phyloP scores from a whole-genome alignment of 1,140 invertebrate species.

The Anthonomus grandis region DNA sequence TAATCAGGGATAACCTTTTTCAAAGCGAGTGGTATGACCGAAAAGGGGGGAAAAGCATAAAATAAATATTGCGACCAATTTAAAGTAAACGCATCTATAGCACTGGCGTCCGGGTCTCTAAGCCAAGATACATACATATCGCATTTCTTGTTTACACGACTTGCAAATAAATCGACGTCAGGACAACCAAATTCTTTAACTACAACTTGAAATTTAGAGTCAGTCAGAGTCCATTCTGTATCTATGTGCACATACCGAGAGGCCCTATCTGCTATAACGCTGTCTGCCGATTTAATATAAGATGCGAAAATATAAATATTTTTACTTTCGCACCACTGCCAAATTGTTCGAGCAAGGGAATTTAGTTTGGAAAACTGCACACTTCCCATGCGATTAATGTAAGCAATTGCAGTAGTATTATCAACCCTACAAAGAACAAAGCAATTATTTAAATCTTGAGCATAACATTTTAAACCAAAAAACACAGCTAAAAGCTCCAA shows the following conservation, averaged over 20 bases:
- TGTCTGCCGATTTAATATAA: neutral
- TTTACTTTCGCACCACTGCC: conserved; percentile 31
- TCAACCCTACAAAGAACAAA: conserved; percentile 27
- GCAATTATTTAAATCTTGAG: conserved; percentile 10
- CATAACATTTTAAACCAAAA: conserved; percentile 36
- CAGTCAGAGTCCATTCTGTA: neutral
- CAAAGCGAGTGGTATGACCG: neutral
- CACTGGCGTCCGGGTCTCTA: too few species aligned
- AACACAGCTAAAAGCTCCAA: conserved; percentile 36
- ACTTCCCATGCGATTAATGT: conserved; percentile 36
- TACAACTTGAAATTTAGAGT: neutral
- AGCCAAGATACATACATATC: neutral
- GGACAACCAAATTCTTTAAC: too few species aligned
- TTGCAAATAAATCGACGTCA: neutral
- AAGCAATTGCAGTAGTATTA: conserved; percentile 49
- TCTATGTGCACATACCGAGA: neutral
- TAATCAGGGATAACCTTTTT: too few species aligned
- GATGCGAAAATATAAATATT: neutral
- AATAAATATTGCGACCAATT: too few species aligned
- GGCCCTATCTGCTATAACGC: neutral
- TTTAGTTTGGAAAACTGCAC: conserved; percentile 26
- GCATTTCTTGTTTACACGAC: neutral
- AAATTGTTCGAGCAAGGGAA: conserved; percentile 24
- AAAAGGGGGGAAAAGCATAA: neutral
- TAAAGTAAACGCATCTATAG: neutral